phyloP scores from a whole-genome alignment of 2,888 invertebrate genomes.

The Eupeodes luniger region DNA sequence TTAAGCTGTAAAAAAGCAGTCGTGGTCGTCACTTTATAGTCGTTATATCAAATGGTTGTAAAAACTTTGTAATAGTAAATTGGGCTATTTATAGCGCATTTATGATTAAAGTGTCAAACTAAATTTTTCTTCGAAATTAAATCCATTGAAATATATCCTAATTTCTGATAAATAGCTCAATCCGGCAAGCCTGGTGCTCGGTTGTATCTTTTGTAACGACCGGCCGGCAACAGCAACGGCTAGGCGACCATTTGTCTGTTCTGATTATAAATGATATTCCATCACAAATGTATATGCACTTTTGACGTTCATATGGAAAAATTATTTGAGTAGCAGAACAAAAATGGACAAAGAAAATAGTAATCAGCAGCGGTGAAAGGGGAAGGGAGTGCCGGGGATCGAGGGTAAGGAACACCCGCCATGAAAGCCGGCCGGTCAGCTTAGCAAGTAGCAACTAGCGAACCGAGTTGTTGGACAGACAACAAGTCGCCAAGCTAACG shows the following conservation, averaged over 20 bases:
- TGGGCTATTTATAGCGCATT: too few relatives aligned
- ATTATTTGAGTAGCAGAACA: constrained; percentile 9
- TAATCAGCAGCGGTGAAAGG: not conserved
- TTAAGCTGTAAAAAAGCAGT: too few relatives aligned
- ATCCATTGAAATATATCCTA: too few relatives aligned
- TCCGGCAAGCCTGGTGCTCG: not conserved
- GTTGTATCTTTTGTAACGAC: constrained; percentile 28
- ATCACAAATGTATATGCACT: constrained; percentile 1
- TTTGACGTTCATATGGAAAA: constrained; percentile 21
- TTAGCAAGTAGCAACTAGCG: not conserved
- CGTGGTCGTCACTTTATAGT: too few relatives aligned
- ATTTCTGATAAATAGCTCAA: too few relatives aligned
- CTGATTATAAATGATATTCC: constrained; percentile 49
- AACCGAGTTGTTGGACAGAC: constrained; percentile 50
- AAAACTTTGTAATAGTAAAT: too few relatives aligned
- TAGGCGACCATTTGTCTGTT: constrained; percentile 68
- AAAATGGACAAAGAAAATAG: constrained; percentile 27
- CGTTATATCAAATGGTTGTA: too few relatives aligned
- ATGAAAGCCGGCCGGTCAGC: constrained; percentile 42
- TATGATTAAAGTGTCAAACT: too few relatives aligned
- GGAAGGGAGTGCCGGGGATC: not conserved
- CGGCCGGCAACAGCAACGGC: not conserved
- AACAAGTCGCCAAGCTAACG: constrained; percentile 62
- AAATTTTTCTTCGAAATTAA: too few relatives aligned
- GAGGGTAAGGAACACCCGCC: constrained; percentile 26